A percentile compares a stretch with the other conserved stretches of the same genome.
phyloP scores from a whole-genome alignment of 1,140 invertebrate genomes.

The Archivesica marissinica region DNA sequence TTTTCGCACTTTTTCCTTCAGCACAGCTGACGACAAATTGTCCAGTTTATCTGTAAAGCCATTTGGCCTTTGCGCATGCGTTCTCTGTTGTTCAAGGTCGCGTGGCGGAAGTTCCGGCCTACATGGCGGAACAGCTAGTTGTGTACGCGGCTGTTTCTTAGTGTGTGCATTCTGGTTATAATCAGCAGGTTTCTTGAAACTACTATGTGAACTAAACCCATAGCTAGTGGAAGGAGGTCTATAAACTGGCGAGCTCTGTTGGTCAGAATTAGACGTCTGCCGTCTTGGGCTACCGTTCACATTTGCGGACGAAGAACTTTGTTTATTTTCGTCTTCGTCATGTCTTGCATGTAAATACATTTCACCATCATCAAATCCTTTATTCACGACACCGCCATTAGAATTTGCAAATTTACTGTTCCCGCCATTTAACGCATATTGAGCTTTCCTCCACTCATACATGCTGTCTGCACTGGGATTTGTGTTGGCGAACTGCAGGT shows the following conservation, averaged over 20 bases:
- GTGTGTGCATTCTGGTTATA: conserved; percentile 12
- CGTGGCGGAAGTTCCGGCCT: conserved; percentile 60
- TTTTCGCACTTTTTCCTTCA: conserved; percentile 41
- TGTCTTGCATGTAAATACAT: conserved; percentile 45
- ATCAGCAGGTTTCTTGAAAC: conserved; percentile 49
- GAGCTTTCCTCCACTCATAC: conserved; percentile 32
- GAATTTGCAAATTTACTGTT: not conserved
- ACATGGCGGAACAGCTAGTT: conserved; percentile 56
- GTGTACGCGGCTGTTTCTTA: conserved; percentile 57
- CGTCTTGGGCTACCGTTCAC: not conserved
- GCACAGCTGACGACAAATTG: not conserved
- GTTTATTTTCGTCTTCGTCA: conserved; percentile 16
- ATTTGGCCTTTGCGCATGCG: conserved; percentile 19
- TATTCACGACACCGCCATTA: conserved; percentile 51
- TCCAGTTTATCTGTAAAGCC: conserved; percentile 12
- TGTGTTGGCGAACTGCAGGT: conserved; percentile 16
- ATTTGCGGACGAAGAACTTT: not conserved
- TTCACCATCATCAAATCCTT: conserved; percentile 27
- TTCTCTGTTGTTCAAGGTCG: conserved; percentile 15
- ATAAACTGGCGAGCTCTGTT: conserved; percentile 23
- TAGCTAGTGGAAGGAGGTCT: conserved; percentile 38
- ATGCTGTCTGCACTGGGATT: conserved; percentile 38
- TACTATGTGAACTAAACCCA: conserved; percentile 36
- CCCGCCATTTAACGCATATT: conserved; percentile 23
- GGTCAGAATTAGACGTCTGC: not conserved